These are phyloP conservation scores for Drosophila paranaensis DNA, from an alignment of 2,888 invertebrate species.

Conservation along the genomic window DNA sequence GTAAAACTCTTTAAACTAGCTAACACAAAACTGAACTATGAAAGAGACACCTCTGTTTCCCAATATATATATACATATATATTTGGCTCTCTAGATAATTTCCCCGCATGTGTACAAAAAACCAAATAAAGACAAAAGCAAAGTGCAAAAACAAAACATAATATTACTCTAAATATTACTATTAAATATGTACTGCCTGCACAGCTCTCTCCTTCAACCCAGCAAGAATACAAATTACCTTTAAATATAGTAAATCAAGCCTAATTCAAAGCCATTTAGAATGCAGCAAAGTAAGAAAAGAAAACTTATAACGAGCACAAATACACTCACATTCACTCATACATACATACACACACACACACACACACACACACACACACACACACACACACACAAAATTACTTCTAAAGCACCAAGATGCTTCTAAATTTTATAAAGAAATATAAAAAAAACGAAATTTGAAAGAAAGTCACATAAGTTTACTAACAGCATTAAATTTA, in stretches of 20 bases:
- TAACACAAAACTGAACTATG: constrained; percentile 59
- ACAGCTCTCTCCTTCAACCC: constrained; percentile 43
- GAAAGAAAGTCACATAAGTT: constrained; percentile 31
- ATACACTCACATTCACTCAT: constrained; percentile 7
- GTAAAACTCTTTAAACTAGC: constrained; percentile 72
- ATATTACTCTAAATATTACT: constrained; percentile 45
- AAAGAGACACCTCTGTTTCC: constrained; percentile 46
- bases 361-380: constrained; percentile 9
- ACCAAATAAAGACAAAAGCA: constrained; percentile 52
- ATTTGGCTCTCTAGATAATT: constrained; percentile 58
- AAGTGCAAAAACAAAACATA: constrained; percentile 62
- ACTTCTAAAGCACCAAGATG: constrained; percentile 50
- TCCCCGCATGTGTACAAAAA: constrained; percentile 75
- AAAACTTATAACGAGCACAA: constrained; percentile 45
- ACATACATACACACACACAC: constrained; percentile 34
- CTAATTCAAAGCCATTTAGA: constrained; percentile 47
- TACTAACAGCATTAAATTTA: constrained; percentile 50
- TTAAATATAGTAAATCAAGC: constrained; percentile 26
- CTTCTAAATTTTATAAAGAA: constrained; percentile 51
- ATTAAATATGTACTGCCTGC: constrained; percentile 50
- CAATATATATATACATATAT: constrained; percentile 13
- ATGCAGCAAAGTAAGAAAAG: constrained; percentile 43
- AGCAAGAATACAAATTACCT: constrained; percentile 30
- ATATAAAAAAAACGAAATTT: constrained; percentile 11
- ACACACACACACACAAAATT: constrained; percentile 30